phyloP scores from a whole-genome alignment of 1,140 invertebrate genomes.

The Battus philenor region DNA sequence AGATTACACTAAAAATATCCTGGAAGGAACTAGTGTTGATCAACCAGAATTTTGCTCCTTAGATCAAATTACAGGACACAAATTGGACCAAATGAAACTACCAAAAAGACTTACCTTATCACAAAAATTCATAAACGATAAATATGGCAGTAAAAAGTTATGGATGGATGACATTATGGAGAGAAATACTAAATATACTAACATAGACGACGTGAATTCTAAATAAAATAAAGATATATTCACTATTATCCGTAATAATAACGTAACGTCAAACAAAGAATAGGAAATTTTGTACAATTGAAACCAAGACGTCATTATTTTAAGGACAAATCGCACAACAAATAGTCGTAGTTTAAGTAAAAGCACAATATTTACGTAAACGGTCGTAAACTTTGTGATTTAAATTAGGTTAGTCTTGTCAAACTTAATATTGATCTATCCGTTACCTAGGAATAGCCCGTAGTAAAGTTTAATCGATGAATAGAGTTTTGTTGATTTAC shows the following conservation, averaged over 20 bases:
- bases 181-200: slow-evolving; percentile 40
- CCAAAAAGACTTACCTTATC: slow-evolving; percentile 64
- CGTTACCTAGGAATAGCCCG: slow-evolving; percentile 16
- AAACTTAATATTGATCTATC: slow-evolving; percentile 16
- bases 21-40: slow-evolving; percentile 41
- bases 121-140: slow-evolving; percentile 75
- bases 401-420: slow-evolving; percentile 41
- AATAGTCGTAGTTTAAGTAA: slow-evolving; percentile 24
- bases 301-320: no score
- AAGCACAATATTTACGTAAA: slow-evolving; percentile 3
- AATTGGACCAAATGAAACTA: slow-evolving; percentile 50
- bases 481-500: slow-evolving; percentile 11
- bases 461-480: slow-evolving; percentile 19
- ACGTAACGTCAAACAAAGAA: slow-evolving; percentile 41
- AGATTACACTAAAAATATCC: slow-evolving; percentile 41
- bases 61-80: slow-evolving; percentile 46
- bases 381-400: slow-evolving; percentile 35
- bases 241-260: slow-evolving; percentile 51
- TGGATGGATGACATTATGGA: slow-evolving; percentile 61
- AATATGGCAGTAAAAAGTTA: slow-evolving; percentile 71
- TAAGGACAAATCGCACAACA: slow-evolving; percentile 16
- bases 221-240: slow-evolving; percentile 57
- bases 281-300: slow-evolving; percentile 35
- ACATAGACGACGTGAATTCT: slow-evolving; percentile 50
- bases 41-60: slow-evolving; percentile 48